Evolutionary conservation across 2,888 invertebrate species (phyloP).

Genomic region (Lamproptera curius): DNA sequence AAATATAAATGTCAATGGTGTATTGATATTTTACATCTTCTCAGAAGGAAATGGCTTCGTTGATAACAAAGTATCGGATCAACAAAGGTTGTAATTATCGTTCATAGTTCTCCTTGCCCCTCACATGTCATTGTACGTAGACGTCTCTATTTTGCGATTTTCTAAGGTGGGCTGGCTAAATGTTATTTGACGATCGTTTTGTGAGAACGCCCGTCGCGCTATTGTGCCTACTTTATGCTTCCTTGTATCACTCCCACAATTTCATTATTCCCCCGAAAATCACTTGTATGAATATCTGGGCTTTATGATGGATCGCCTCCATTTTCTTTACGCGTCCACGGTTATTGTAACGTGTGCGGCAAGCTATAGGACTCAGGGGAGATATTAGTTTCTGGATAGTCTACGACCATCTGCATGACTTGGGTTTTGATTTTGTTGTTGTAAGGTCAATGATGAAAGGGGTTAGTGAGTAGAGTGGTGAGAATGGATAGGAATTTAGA

Average conservation of each 20-base stretch:
- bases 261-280: constrained; percentile 63
- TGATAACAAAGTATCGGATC: constrained; percentile 51
- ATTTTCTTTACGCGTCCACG: constrained; percentile 32
- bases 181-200: constrained; percentile 75
- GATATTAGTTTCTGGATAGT: constrained; percentile 22
- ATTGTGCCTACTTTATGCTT: constrained; percentile 54
- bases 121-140: constrained; percentile 57
- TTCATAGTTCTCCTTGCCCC: constrained; percentile 61
- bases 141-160: constrained; percentile 76
- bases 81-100: constrained; percentile 74
- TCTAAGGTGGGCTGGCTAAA: constrained; percentile 76
- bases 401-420: not conserved
- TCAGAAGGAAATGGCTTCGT: too few relatives aligned
- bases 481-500: too few relatives aligned
- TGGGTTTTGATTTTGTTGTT: too few relatives aligned
- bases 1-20: too few relatives aligned
- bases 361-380: constrained; percentile 69
- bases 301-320: constrained; percentile 61
- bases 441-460: too few relatives aligned
- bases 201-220: constrained; percentile 69
- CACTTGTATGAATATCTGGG: constrained; percentile 52
- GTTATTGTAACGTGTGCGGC: constrained; percentile 48
- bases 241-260: constrained; percentile 73
- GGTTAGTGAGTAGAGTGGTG: too few relatives aligned
- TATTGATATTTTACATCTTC: constrained; percentile 46